Evolutionary conservation across 2,113 vertebrate genomes (phyloP), one percentile per base, ranked within the genome.

Genomic region (Opisthocomus hoazin): DNA sequence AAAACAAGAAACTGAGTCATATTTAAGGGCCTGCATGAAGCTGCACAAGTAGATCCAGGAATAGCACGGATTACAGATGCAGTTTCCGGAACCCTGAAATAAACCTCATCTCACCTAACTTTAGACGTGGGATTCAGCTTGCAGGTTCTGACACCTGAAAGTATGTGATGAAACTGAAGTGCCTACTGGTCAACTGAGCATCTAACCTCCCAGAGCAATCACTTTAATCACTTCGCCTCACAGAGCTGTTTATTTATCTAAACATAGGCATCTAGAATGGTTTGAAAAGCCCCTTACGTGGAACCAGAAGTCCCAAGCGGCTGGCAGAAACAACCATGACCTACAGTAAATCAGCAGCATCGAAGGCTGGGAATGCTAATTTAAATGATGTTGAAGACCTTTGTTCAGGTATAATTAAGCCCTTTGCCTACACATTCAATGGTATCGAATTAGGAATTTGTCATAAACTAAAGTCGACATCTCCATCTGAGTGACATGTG

Each of bases 81-180:
- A 29, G 18, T 64, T 29, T 82, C 41, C 41, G 43, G 41, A 57
- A 63, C 37, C 46, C 8, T 8, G 15, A 19, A 69, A 57, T 24
- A 37, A 45, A 16, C 37, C 23, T 69, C 22, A 41, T 41, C 46
- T 61, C 41, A 34, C 18, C 41, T 36, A 34, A 29, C 21, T 57
- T 64, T 1, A 4, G 23, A 43, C 1, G 1, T 41, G 22, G 32
- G 26, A 27, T 64, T 56, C 15, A 3, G 5, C 63, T 36, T 48
- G 24, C 24, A 46, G 17, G 20, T 46, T 84, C 63, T 51, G 29
- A 46, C 26, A 36, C n/a, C 54, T 48, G 70, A 37, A 54, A 48
- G 57, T 27, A 41, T 17, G 30, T 36, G 48, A 39, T 39, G 41
- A 63, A 63, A 12, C 11, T 30, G 5, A 24, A 12, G 18, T 37